These are phyloP conservation scores for Lophura nycthemera DNA, from an alignment of 2,113 vertebrate species.

Conservation along the genomic window DNA sequence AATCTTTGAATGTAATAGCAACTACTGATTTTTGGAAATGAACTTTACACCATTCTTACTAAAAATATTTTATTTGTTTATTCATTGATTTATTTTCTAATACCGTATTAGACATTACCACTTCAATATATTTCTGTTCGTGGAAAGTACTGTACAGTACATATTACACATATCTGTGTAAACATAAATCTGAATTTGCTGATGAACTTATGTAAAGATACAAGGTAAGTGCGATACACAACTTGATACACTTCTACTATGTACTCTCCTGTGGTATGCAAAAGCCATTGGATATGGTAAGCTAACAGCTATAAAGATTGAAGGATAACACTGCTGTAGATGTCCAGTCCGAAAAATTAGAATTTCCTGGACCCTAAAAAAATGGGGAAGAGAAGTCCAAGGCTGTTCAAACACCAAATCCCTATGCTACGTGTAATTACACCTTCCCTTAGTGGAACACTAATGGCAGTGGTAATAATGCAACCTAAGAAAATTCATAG, in stretches of 20 bases:
- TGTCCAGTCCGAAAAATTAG: background rate
- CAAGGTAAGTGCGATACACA: background rate
- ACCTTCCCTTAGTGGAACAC: fast-evolving
- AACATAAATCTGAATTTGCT: background rate
- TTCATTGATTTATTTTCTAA: background rate
- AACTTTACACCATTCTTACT: background rate
- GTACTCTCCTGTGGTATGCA: background rate
- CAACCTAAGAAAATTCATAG: background rate
- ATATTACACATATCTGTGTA: background rate
- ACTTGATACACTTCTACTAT: fast-evolving
- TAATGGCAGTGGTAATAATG: background rate
- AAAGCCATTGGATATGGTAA: background rate
- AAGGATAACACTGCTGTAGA: background rate
- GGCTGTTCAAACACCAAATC: background rate
- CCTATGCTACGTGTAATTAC: background rate
- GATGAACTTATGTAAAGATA: background rate
- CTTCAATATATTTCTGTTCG: background rate
- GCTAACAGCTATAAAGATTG: background rate
- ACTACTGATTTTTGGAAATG: background rate
- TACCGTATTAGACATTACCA: background rate
- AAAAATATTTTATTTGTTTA: background rate
- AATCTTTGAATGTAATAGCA: background rate
- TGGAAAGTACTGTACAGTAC: background rate
- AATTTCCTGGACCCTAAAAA: background rate
- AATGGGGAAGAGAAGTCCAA: background rate